These are phyloP conservation scores for Synanthedon formicaeformis DNA, from an alignment of 2,888 invertebrate species.

Conservation along the genomic window DNA sequence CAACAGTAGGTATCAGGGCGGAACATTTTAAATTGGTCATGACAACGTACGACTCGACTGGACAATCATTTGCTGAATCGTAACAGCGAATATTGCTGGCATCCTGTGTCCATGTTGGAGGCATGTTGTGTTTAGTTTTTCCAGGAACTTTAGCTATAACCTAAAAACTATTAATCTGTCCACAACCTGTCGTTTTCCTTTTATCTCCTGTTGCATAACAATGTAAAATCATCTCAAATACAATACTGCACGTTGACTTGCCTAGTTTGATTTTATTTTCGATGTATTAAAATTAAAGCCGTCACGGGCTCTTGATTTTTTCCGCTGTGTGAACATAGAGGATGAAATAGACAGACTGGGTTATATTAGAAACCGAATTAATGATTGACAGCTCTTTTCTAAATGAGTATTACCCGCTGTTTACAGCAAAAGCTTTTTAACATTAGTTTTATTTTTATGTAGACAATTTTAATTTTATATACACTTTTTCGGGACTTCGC, in stretches of 20 bases:
- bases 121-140: neutral
- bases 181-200: too few relatives aligned
- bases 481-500: too few relatives aligned
- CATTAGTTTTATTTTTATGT: too few relatives aligned
- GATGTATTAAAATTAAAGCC: conserved; percentile 20
- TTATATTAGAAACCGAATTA: conserved; percentile 12
- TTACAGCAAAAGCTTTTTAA: too few relatives aligned
- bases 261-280: neutral
- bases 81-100: conserved; percentile 27
- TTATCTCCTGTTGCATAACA: too few relatives aligned
- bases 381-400: neutral
- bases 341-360: conserved; percentile 15
- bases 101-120: conserved; percentile 15
- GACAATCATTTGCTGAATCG: conserved; percentile 33
- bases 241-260: too few relatives aligned
- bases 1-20: conserved; percentile 2
- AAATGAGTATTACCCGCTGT: neutral
- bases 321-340: conserved; percentile 29
- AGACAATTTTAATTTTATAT: too few relatives aligned
- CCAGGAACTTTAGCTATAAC: too few relatives aligned
- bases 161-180: too few relatives aligned
- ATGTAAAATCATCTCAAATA: too few relatives aligned
- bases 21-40: conserved; percentile 1
- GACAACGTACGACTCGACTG: conserved; percentile 27
- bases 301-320: conserved; percentile 36